Evolutionary conservation across 2,888 invertebrate genomes (phyloP), one percentile per base, ranked within the genome.

Genomic region (Hypomecis atomaria): DNA sequence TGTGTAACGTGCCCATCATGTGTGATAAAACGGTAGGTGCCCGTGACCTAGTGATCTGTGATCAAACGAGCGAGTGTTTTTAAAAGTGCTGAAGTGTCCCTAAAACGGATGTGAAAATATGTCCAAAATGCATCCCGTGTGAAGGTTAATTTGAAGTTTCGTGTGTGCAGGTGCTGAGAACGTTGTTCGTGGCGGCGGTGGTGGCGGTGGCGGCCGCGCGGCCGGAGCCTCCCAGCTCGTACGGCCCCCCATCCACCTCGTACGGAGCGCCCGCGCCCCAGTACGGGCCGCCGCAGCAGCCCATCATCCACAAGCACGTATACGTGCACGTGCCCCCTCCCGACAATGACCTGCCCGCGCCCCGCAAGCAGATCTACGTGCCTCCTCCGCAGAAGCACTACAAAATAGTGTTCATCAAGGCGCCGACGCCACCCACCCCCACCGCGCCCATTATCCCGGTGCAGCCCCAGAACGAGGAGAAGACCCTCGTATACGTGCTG

Each of bases 261-360:
- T 87, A 86, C 75, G 81, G 83, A 63, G 85, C 92, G 13, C 95
- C 95, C 2, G 87, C 93, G 3, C 94, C 95, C 3, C 94, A 94
- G 74, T 96, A 96, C 77, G 96, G 96, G 13, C 94, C 96, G 6
- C 96, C 96, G 0, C 92, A 94, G 68, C 95, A 95, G 65, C 96
- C 97, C 60, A 95, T 96, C 45, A 95, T 97, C 57, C 97, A 97
- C 88, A 98, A 98, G 83, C 97, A 97, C 84, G 97, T 98, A 10
- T 98, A 97, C 90, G 97, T 98, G 13, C 97, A 97, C 86, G 97
- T 97, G 13, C 97, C 97, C 54, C 97, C 97, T 62, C 97, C 97
- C 78, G 97, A 97, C 86, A 96, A 96, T 38, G 97, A 97, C 78
- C 94, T 95, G 80, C 95, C 94, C 43, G 94, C 95, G 23, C 95